Conservation (phyloP, 2,888 invertebrate genomes). For the Drosophila incognita region DNA sequence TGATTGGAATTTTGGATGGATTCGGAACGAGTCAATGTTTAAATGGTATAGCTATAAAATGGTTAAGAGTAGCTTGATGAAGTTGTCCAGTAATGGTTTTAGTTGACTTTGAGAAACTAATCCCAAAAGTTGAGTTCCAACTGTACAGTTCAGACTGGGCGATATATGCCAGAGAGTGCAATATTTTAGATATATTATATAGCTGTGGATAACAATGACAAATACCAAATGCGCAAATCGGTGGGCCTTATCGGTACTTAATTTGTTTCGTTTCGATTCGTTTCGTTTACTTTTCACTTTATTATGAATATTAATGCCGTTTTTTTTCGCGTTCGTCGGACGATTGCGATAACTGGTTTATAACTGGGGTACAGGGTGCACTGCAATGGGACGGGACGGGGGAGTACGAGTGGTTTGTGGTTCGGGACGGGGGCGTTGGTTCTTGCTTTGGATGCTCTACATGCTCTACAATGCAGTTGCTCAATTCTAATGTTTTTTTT, state of each 20-base stretch:
- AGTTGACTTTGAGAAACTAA: not conserved
- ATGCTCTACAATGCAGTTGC: slow-evolving; percentile 12
- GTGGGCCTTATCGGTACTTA: slow-evolving; percentile 15
- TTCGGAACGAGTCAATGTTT: not conserved
- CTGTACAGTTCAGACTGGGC: not conserved
- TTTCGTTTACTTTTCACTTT: slow-evolving; percentile 38
- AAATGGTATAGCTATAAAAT: not conserved
- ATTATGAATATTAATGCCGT: slow-evolving; percentile 52
- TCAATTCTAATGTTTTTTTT: not conserved
- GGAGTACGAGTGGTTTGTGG: slow-evolving; percentile 2
- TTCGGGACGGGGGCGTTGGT: not conserved
- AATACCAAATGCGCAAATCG: slow-evolving; percentile 1
- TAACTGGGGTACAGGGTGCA: not conserved
- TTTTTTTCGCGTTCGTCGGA: slow-evolving; percentile 10
- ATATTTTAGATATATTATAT: not conserved
- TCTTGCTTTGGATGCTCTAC: slow-evolving; percentile 4
- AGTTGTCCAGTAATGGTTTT: not conserved
- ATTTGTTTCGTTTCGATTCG: not conserved
- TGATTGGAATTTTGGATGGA: not conserved
- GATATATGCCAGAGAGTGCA: not conserved
- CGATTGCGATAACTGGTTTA: slow-evolving; percentile 27
- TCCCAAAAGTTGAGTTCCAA: not conserved
- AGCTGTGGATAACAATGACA: not conserved
- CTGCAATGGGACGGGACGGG: slow-evolving; percentile 6
- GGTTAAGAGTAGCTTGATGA: not conserved